Conservation (phyloP, 1,140 invertebrate species). For the Laodelphax striatellus region DNA sequence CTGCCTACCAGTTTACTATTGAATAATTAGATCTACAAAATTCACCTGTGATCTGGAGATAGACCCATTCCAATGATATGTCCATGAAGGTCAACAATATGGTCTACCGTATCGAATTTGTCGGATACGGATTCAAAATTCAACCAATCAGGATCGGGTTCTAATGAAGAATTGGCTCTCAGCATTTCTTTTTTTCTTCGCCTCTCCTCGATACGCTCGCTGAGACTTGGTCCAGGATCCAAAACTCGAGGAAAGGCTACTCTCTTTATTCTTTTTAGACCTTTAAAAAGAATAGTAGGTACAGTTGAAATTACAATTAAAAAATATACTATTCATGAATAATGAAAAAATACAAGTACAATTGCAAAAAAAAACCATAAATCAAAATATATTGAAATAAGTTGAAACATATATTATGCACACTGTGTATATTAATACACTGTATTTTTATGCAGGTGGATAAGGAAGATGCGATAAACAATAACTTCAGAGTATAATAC, state of each 20-base stretch:
- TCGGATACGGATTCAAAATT: constrained; percentile 56
- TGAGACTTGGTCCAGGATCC: constrained; percentile 53
- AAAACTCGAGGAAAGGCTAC: constrained; percentile 57
- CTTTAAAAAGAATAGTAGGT: constrained; percentile 27
- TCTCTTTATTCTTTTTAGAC: constrained; percentile 66
- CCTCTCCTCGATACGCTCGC: constrained; percentile 40
- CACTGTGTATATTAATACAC: no score
- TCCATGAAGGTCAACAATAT: constrained; percentile 75
- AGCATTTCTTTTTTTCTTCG: constrained; percentile 9
- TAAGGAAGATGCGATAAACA: no score
- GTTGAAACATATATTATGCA: no score
- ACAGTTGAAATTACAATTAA: no score
- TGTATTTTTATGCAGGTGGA: no score
- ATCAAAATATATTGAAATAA: no score
- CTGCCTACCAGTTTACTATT: no score
- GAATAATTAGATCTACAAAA: no score
- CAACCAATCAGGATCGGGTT: constrained; percentile 47
- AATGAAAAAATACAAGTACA: no score
- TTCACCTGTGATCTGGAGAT: constrained; percentile 70
- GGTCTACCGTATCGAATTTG: constrained; percentile 67
- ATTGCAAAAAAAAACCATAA: no score
- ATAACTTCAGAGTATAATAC: no score
- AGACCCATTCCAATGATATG: constrained; percentile 84
- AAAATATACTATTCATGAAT: no score
- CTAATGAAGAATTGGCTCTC: constrained; percentile 19